phyloP scores from a whole-genome alignment of 2,888 invertebrate species.

The Mactromeris polynyma region DNA sequence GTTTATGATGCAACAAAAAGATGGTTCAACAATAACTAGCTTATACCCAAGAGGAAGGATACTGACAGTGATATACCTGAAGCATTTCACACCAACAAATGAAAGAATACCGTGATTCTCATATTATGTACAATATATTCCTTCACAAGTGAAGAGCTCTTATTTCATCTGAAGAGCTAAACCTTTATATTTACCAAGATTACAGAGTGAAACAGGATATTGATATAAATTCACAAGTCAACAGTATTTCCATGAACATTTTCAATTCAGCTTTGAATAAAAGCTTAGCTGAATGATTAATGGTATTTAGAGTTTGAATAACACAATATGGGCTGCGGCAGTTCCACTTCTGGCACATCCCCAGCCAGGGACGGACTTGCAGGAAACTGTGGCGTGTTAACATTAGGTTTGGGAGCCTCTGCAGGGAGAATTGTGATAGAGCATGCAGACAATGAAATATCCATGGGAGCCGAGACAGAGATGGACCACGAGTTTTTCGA shows the following conservation, averaged over 20 bases:
- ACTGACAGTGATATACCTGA: neutral
- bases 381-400: neutral
- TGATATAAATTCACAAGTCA: neutral
- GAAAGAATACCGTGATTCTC: neutral
- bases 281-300: neutral
- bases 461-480: slow-evolving; percentile 41
- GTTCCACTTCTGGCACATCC: slow-evolving; percentile 21
- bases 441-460: slow-evolving; percentile 44
- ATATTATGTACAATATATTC: neutral
- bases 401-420: slow-evolving; percentile 14
- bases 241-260: neutral
- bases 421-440: slow-evolving; percentile 33
- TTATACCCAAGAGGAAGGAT: neutral
- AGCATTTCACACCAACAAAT: neutral
- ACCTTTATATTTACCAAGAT: neutral
- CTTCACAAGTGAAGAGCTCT: slow-evolving; percentile 4
- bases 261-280: neutral
- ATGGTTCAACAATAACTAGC: no score
- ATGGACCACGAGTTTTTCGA: slow-evolving; percentile 31
- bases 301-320: no score
- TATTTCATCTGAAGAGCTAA: neutral
- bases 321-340: slow-evolving; percentile 31
- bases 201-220: neutral
- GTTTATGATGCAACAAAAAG: no score
- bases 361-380: neutral